Evolutionary conservation across 2,113 vertebrate genomes (phyloP).

Genomic region (Falco punctatus): DNA sequence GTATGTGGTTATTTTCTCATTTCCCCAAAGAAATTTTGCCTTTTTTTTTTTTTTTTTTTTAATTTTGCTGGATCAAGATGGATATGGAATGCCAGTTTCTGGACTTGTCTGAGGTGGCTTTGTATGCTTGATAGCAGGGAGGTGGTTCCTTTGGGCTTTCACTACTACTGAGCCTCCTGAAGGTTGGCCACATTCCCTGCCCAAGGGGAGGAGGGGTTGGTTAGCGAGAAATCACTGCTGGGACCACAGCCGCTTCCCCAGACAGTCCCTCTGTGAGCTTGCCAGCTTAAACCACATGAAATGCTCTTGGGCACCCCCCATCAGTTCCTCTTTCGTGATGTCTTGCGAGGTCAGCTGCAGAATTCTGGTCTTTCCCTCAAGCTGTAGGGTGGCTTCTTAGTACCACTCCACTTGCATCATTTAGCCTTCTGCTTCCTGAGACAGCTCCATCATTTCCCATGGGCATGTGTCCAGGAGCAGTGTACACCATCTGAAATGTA

Average conservation of each 20-base stretch:
- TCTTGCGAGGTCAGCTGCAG: background rate
- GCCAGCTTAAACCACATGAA: background rate
- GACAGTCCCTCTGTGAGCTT: background rate
- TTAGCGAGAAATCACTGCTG: background rate
- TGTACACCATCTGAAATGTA: rapidly evolving
- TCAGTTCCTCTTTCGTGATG: background rate
- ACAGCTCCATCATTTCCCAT: background rate
- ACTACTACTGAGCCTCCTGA: background rate
- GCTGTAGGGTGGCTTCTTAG: background rate
- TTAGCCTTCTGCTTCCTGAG: background rate
- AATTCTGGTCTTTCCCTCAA: background rate
- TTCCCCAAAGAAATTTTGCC: background rate
- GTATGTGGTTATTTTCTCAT: background rate
- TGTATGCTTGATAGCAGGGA: background rate
- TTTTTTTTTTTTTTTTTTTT: background rate
- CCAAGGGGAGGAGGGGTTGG: background rate
- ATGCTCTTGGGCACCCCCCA: background rate
- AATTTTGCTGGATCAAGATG: background rate
- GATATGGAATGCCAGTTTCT: background rate
- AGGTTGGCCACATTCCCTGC: background rate
- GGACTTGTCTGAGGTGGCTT: background rate
- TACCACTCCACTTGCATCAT: background rate
- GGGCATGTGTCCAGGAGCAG: rapidly evolving
- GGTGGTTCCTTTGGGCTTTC: background rate
- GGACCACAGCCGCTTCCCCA: background rate